Percentiles rank a stretch among this genome's conserved stretches.
Evolutionary conservation across 2,888 invertebrate species (phyloP).

Genomic region (Pristionchus arcanus): DNA sequence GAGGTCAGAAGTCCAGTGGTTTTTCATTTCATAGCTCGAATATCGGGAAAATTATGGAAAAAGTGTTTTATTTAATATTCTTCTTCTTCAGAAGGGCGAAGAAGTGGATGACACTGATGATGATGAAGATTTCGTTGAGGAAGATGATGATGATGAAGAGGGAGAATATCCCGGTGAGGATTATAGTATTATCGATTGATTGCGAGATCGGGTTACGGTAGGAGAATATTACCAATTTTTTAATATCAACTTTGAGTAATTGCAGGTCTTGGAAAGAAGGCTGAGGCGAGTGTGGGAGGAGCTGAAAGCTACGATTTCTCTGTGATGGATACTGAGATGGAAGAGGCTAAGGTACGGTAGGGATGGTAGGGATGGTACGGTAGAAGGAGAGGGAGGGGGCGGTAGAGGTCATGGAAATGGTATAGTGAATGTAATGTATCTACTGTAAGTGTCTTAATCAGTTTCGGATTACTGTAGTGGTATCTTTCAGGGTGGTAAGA

Average conservation of each 20-base stretch:
- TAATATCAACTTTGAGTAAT: not conserved
- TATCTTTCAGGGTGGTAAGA: not conserved
- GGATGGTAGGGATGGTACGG: too few relatives aligned
- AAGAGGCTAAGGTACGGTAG: slow-evolving; percentile 53
- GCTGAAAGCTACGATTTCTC: slow-evolving; percentile 59
- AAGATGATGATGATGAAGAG: slow-evolving; percentile 46
- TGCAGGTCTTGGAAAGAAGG: slow-evolving; percentile 46
- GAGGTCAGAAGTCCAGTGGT: not conserved
- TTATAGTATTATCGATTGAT: not conserved
- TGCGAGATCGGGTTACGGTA: not conserved
- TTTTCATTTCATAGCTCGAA: not conserved
- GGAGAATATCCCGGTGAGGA: slow-evolving; percentile 45
- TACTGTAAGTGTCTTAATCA: too few relatives aligned
- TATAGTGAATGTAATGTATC: too few relatives aligned
- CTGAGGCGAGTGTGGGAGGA: slow-evolving; percentile 14
- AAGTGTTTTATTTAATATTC: not conserved
- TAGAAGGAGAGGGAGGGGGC: not conserved
- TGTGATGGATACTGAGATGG: slow-evolving; percentile 58
- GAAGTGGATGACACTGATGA: slow-evolving; percentile 23
- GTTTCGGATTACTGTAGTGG: not conserved
- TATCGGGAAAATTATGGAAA: not conserved
- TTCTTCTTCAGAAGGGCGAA: not conserved
- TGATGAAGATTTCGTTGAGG: slow-evolving; percentile 31
- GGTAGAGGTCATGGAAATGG: too few relatives aligned
- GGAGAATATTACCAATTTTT: not conserved